Base-by-base conservation (phyloP, 1,140 invertebrate genomes). In the Drosophila kohkoa region DNA sequence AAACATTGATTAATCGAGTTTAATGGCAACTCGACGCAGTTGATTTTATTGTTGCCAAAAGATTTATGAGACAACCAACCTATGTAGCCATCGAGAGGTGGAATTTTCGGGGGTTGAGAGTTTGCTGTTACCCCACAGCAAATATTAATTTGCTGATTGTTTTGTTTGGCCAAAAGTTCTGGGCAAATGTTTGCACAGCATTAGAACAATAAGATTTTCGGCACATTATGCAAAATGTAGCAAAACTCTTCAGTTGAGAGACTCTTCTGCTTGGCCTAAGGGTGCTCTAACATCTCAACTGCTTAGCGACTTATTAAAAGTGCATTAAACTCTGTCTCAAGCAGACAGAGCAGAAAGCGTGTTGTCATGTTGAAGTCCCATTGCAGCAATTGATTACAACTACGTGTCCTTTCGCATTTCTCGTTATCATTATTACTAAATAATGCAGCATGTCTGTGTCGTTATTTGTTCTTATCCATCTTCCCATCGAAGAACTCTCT, bases 1-100 rank as follows among this genome's bases (percentile, higher is more conserved):
- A 91, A 90, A 90, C 88, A 88, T 85, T 91, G 81, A 89, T 90
- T 90, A 91, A 91, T 91, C 83, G 88, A 91, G 87, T 91, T 90
- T 79, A 82, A 64, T 74, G 73, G 77, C 48, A 52, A n/a, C 49
- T 55, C 28, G 54, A 15, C 52, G 28, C 41, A 77, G 77, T 88
- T 77, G 86, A 75, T 78, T 75, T 90, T 79, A 81, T 89, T 90
- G 71, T 89, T 86, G 52, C 28, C 63, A 72, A 48, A 62, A 20
- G 32, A 88, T 88, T 88, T 88, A 88, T 89, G 85, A 83, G 85
- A 79, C 74, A 28, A 57, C 11, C 49, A 49, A 15, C 67, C 30
- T 30, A 38, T 63, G 10, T 20, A 13, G 1, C 0, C 16, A 13
- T 5, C 4, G 10, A 30, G 10, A 13, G 46, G n/a, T 2, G 6